Conservation (phyloP, 1,140 invertebrate species). For the Drosophila repletoides region DNA sequence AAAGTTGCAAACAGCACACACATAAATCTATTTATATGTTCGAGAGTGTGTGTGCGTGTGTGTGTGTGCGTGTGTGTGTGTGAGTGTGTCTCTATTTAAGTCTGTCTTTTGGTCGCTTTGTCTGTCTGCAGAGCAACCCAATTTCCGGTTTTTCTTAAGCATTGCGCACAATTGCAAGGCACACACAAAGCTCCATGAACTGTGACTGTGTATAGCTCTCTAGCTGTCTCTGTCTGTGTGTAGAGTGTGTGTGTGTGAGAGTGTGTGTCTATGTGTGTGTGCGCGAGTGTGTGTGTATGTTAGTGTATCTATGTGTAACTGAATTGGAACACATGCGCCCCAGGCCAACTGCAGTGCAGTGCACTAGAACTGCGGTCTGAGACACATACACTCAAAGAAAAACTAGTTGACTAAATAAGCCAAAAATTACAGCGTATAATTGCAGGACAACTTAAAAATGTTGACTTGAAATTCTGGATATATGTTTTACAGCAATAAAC, state of each 20-base stretch:
- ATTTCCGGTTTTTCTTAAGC: slow-evolving; percentile 80
- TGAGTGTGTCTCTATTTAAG: slow-evolving; percentile 44
- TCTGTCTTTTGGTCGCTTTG: slow-evolving; percentile 45
- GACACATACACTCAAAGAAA: slow-evolving; percentile 13
- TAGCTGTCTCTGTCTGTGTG: too few species aligned
- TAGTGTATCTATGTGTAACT: slow-evolving; percentile 47
- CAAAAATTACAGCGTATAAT: too few species aligned
- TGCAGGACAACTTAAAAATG: too few species aligned
- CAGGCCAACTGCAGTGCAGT: slow-evolving; percentile 72
- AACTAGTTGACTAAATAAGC: too few species aligned
- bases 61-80: slow-evolving; percentile 6
- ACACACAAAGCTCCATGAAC: slow-evolving; percentile 39
- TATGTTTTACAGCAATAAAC: too few species aligned
- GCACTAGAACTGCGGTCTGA: slow-evolving; percentile 55
- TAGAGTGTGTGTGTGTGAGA: slow-evolving; percentile 12
- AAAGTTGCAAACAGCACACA: slow-evolving; percentile 60
- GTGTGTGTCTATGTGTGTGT: slow-evolving; percentile 18
- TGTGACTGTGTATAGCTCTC: slow-evolving; percentile 14
- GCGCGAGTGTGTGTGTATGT: slow-evolving; percentile 24
- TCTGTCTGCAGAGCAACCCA: slow-evolving; percentile 75
- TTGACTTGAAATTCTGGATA: too few species aligned
- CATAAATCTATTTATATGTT: slow-evolving; percentile 64
- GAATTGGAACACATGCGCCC: slow-evolving; percentile 75
- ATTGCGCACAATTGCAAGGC: slow-evolving; percentile 67
- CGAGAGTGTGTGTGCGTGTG: slow-evolving; percentile 16